Evolutionary conservation across 1,140 invertebrate species (phyloP), one percentile per base, ranked within the genome.

Genomic region (Agrypnia vestita): DNA sequence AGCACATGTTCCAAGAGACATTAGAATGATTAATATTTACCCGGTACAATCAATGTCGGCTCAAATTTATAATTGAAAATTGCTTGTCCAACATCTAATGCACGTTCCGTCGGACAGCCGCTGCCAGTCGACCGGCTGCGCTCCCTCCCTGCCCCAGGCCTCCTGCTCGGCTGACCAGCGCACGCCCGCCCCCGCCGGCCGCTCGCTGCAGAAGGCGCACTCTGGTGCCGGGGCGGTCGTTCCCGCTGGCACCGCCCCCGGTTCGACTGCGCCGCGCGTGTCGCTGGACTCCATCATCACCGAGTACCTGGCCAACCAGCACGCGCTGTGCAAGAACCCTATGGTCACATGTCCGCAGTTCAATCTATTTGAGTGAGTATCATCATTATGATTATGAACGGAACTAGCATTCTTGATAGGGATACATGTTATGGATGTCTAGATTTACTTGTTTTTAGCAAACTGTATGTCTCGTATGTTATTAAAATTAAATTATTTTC

Each of bases 301-400:
- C 0, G 97, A 98, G 88, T 99, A 98, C 89, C 91, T 99, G 51
- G 95, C 96, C 55, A 98, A 98, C 90, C 98, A 99, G 87, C 96
- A 97, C 87, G 94, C 96, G n/a, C 88, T 97, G 4, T 97, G 96
- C 89, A 96, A 96, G 91, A 97, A 97, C 89, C 96, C 96, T 4
- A 96, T 97, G 91, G 95, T 95, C 25, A 97, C 95, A 0, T 97
- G 96, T 88, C 96, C 96, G 11, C 95, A 96, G 86, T 97, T 97
- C 84, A 96, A 97, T 88, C 89, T 97, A 44, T 95, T 96, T 82
- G 91, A 94, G 92, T 94, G 86, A 91, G 93, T 91, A 55, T 69
- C 12, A 4, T 19, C 3, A 9, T 51, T 51, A 4, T 51, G 11
- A 51, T 15, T 13, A 51, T 51, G n/a, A n/a, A n/a, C n/a, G n/a